phyloP scores from a whole-genome alignment of 2,888 invertebrate species.

The Blera fallax region DNA sequence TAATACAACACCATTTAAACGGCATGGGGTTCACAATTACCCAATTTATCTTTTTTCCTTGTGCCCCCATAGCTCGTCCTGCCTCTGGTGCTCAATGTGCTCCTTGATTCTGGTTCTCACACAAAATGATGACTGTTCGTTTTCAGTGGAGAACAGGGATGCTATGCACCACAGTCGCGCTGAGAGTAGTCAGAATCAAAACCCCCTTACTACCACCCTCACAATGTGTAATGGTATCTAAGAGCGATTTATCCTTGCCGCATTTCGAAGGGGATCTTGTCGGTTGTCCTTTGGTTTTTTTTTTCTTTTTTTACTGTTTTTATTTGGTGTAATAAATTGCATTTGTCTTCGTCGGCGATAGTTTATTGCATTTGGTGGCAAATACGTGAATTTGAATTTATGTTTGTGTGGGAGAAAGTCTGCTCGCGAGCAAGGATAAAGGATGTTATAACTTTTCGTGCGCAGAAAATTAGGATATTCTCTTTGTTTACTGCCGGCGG shows the following conservation, averaged over 20 bases:
- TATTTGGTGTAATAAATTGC: slow-evolving; percentile 70
- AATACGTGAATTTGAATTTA: slow-evolving; percentile 67
- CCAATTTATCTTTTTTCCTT: slow-evolving; percentile 75
- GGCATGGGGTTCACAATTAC: slow-evolving; percentile 77
- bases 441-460: slow-evolving; percentile 53
- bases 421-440: slow-evolving; percentile 59
- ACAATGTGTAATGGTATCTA: slow-evolving; percentile 61
- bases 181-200: slow-evolving; percentile 6
- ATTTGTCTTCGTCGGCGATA: slow-evolving; percentile 66
- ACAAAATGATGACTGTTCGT: slow-evolving; percentile 59
- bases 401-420: slow-evolving; percentile 31
- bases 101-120: slow-evolving; percentile 66
- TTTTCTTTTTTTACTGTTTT: slow-evolving; percentile 24
- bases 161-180: slow-evolving; percentile 15
- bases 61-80: background rate
- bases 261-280: slow-evolving; percentile 68
- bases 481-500: slow-evolving; percentile 39
- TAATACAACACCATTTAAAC: slow-evolving; percentile 76
- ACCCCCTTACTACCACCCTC: background rate
- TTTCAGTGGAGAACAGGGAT: slow-evolving; percentile 9
- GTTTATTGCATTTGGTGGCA: slow-evolving; percentile 67
- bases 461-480: slow-evolving; percentile 62
- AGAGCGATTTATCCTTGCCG: slow-evolving; percentile 71
- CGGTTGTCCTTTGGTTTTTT: slow-evolving; percentile 60
- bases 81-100: slow-evolving; percentile 38